phyloP scores from a whole-genome alignment of 1,140 invertebrate species.

The Rhopalosiphum padi region DNA sequence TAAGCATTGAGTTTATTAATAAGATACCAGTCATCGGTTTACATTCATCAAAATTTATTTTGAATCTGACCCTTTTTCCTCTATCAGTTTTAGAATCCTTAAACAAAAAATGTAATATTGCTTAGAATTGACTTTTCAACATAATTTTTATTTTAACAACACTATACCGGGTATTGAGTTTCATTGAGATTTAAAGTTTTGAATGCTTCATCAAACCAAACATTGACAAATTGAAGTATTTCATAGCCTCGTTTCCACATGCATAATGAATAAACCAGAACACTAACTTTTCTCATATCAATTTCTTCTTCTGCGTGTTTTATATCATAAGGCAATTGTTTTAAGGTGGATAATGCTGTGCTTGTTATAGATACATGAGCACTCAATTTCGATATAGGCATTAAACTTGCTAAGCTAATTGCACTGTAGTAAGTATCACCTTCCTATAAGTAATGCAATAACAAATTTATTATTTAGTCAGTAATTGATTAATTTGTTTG shows the following conservation, averaged over 20 bases:
- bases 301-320: conserved; percentile 27
- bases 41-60: conserved; percentile 49
- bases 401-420: conserved; percentile 43
- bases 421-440: conserved; percentile 49
- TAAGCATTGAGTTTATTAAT: conserved; percentile 38
- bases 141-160: background rate
- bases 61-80: conserved; percentile 43
- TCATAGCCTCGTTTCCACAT: conserved; percentile 53
- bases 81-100: background rate
- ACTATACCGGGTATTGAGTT: conserved; percentile 49
- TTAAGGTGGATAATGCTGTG: conserved; percentile 33
- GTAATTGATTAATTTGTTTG: background rate
- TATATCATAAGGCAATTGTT: conserved; percentile 37
- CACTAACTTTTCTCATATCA: conserved; percentile 49
- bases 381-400: conserved; percentile 17
- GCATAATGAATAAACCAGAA: conserved; percentile 33
- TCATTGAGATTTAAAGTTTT: conserved; percentile 46
- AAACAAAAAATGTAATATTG: conserved; percentile 1
- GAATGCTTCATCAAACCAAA: conserved; percentile 54
- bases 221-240: conserved; percentile 44
- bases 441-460: conserved; percentile 9
- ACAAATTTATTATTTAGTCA: background rate
- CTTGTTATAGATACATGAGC: conserved; percentile 27
- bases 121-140: background rate
- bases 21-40: conserved; percentile 48